A percentile compares a stretch with the other conserved stretches of the same genome.
Evolutionary conservation across 2,888 invertebrate genomes (phyloP).

Genomic region (Chirona hameri): DNA sequence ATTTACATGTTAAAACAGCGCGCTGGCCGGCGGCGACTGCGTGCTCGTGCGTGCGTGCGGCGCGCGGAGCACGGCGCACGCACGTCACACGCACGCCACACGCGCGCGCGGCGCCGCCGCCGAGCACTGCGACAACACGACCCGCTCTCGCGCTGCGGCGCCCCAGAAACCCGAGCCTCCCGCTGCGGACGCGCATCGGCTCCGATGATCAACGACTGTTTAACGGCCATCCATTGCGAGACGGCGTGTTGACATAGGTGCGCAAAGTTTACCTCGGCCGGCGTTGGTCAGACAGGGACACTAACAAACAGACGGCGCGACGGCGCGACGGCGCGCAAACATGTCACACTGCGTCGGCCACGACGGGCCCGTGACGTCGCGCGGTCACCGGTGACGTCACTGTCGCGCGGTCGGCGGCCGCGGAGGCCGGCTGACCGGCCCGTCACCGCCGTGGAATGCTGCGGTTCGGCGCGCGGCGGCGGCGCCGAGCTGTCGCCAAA

Average conservation of each 20-base stretch:
- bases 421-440: not conserved
- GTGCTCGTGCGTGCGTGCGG: not conserved
- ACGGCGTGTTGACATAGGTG: conserved; percentile 10
- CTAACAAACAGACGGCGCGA: not conserved
- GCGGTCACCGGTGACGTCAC: not conserved
- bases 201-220: not conserved
- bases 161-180: not conserved
- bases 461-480: not conserved
- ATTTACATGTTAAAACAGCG: conserved; percentile 25
- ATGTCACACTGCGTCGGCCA: not conserved
- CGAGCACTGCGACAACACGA: conserved; percentile 3
- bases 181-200: not conserved
- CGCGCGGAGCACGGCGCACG: conserved; percentile 1
- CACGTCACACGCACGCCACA: not conserved
- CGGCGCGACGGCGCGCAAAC: not conserved
- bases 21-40: not conserved
- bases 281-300: not conserved
- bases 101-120: conserved; percentile 6
- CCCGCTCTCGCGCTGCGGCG: not conserved
- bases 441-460: too few relatives aligned
- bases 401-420: not conserved
- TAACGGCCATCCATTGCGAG: not conserved
- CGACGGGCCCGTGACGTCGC: not conserved
- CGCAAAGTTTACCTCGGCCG: conserved; percentile 9
- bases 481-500: not conserved